Evolutionary conservation across 2,888 invertebrate genomes (phyloP).

Genomic region (Philereme vetulata): DNA sequence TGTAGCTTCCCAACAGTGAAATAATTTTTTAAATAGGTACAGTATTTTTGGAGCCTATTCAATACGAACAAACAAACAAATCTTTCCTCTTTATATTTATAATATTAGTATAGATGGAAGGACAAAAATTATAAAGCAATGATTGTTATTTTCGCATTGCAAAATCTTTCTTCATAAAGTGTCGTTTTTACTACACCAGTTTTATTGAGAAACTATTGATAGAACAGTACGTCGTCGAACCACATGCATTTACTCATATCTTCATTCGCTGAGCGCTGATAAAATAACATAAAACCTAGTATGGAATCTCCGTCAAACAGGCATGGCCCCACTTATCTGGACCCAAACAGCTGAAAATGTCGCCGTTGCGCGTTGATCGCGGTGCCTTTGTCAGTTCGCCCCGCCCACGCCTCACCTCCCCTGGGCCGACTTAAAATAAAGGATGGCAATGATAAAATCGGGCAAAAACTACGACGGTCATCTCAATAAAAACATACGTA

Average conservation of each 20-base stretch:
- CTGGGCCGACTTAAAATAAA: constrained; percentile 36
- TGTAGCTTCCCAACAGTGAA: no score
- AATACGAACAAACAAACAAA: no score
- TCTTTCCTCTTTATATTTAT: no score
- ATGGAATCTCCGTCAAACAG: constrained; percentile 22
- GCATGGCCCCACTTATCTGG: constrained; percentile 25
- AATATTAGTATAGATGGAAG: no score
- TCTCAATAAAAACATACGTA: constrained; percentile 30
- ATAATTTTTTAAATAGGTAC: no score
- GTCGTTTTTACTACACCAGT: no score
- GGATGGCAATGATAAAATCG: constrained; percentile 36
- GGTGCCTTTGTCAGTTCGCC: constrained; percentile 37
- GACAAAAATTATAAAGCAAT: no score
- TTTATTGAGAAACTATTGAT: no score
- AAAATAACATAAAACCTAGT: constrained; percentile 18
- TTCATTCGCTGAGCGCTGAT: constrained; percentile 14
- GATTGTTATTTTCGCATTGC: no score
- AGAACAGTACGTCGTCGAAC: no score
- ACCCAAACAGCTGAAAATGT: constrained; percentile 31
- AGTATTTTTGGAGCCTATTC: no score
- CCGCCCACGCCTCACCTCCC: constrained; percentile 25
- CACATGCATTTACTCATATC: constrained; percentile 2
- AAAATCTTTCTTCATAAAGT: no score
- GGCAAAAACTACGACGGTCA: constrained; percentile 27
- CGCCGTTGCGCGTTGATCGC: constrained; percentile 32